Evolutionary conservation across 2,797 vertebrate genomes (phyloP).

Genomic region (Typhlichthys subterraneus): DNA sequence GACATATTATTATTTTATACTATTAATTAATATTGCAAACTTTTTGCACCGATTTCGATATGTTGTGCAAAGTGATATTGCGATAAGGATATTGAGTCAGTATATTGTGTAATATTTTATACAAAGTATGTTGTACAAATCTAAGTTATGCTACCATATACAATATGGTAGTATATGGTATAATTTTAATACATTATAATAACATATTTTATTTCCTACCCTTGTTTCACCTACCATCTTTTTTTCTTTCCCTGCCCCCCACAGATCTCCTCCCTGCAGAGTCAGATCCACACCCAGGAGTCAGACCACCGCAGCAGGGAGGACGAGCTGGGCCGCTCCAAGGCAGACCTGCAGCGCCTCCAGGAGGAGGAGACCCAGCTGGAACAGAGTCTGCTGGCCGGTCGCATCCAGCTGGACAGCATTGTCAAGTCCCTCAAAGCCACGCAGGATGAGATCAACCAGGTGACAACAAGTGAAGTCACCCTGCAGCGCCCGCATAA

Average conservation of each 20-base stretch:
- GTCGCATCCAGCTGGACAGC: constrained; percentile 89
- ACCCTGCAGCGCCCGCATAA: too few relatives aligned
- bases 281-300: constrained; percentile 92
- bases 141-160: too few relatives aligned
- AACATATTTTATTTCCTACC: background rate
- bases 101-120: too few relatives aligned
- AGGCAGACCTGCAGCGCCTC: constrained; percentile 85
- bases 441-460: constrained; percentile 94
- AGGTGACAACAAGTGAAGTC: constrained; percentile 75
- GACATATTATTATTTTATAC: too few relatives aligned
- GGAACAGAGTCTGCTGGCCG: constrained; percentile 89
- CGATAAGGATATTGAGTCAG: too few relatives aligned
- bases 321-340: constrained; percentile 86
- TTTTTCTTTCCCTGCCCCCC: constrained; percentile 1
- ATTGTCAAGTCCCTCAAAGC: constrained; percentile 91
- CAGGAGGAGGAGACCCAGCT: constrained; percentile 93
- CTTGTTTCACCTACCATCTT: background rate
- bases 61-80: too few relatives aligned
- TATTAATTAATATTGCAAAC: too few relatives aligned
- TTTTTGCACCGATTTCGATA: too few relatives aligned
- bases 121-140: too few relatives aligned
- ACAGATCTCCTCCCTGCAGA: constrained; percentile 92
- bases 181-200: too few relatives aligned
- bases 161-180: too few relatives aligned
- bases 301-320: constrained; percentile 87